Percentiles rank a stretch among this genome's conserved stretches.
Evolutionary conservation across 2,888 invertebrate species (phyloP).

Genomic region (Thumatha senex): DNA sequence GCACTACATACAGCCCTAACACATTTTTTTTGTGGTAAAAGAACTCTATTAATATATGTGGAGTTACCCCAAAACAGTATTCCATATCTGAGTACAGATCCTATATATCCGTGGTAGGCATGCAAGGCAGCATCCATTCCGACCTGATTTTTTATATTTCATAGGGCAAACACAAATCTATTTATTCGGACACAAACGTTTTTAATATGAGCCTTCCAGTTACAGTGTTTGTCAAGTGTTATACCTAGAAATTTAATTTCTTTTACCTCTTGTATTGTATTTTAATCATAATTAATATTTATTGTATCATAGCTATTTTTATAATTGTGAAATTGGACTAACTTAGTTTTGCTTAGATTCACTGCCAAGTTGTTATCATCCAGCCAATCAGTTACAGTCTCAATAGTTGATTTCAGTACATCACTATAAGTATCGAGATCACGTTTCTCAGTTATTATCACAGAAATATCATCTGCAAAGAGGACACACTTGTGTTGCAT

Average conservation of each 20-base stretch:
- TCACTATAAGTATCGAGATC: not conserved
- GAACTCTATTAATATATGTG: not conserved
- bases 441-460: not conserved
- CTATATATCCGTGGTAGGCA: not conserved
- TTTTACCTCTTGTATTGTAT: not conserved
- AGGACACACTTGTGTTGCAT: constrained; percentile 6
- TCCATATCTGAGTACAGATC: not conserved
- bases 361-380: not conserved
- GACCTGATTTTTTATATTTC: not conserved
- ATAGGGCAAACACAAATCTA: not conserved
- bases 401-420: not conserved
- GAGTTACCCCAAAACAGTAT: not conserved
- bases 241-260: not conserved
- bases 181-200: not conserved
- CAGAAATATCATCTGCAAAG: constrained; percentile 13
- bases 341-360: not conserved
- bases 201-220: not conserved
- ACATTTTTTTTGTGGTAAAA: not conserved
- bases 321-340: constrained; percentile 5
- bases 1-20: not conserved
- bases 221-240: not conserved
- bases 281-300: not conserved
- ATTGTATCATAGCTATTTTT: not conserved
- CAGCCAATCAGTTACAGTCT: not conserved
- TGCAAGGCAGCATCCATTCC: not conserved